These are phyloP conservation scores for Whitmania pigra DNA, from an alignment of 1,140 invertebrate genomes.

Conservation along the genomic window DNA sequence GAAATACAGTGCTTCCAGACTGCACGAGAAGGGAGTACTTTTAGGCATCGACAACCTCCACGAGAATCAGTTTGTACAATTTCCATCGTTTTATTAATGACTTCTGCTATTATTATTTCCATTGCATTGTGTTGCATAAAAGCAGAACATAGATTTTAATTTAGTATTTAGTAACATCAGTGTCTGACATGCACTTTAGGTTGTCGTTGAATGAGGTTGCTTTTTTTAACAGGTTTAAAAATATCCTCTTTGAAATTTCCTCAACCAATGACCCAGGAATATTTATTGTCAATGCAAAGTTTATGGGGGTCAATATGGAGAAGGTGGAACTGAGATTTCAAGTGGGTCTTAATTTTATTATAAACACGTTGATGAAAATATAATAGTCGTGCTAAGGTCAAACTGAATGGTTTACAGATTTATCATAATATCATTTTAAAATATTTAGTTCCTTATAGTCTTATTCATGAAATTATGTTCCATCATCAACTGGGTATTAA, in stretches of 20 bases:
- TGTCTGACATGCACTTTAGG: no score
- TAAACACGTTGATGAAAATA: not conserved
- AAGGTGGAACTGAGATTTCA: slow-evolving; percentile 58
- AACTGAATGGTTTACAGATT: not conserved
- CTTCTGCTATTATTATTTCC: no score
- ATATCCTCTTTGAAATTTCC: slow-evolving; percentile 63
- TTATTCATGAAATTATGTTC: not conserved
- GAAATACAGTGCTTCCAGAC: slow-evolving; percentile 58
- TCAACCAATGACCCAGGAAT: slow-evolving; percentile 55
- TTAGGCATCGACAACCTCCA: slow-evolving; percentile 58
- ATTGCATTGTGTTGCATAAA: no score
- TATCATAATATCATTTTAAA: no score
- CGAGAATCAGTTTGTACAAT: slow-evolving; percentile 37
- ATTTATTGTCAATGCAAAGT: slow-evolving; percentile 61
- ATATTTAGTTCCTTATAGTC: no score
- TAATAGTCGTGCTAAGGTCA: not conserved
- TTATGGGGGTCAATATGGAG: slow-evolving; percentile 66
- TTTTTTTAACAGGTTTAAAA: slow-evolving; percentile 50
- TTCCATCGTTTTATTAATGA: not conserved
- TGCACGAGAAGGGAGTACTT: slow-evolving; percentile 61
- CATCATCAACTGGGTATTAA: no score
- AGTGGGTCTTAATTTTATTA: slow-evolving; percentile 36
- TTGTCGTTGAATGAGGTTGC: not conserved
- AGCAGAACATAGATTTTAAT: no score
- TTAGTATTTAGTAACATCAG: no score